Percentiles rank a stretch among this genome's conserved stretches.
phyloP scores from a whole-genome alignment of 2,797 vertebrate genomes.

The Rachycentron canadum region DNA sequence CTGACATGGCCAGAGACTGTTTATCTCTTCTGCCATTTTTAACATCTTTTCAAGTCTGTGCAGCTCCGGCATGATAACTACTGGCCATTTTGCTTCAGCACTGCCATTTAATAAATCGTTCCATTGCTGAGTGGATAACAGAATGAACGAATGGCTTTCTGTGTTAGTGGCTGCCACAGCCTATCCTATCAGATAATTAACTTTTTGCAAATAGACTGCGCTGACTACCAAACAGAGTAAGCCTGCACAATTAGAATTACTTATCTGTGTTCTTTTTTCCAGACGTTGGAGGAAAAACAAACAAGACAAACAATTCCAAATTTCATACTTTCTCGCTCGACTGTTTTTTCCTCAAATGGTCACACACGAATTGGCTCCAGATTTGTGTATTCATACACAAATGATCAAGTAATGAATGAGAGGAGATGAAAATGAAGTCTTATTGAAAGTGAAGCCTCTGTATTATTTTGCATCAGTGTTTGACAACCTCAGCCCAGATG shows the following conservation, averaged over 20 bases:
- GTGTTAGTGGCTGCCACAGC: slow-evolving; percentile 84
- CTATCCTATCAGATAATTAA: slow-evolving; percentile 92
- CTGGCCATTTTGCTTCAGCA: slow-evolving; percentile 80
- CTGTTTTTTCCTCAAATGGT: slow-evolving; percentile 54
- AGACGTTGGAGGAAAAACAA: slow-evolving; percentile 73
- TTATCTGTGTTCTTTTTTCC: slow-evolving; percentile 77
- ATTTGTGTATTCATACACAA: slow-evolving; percentile 63
- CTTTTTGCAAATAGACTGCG: slow-evolving; percentile 87
- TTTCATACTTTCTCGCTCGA: slow-evolving; percentile 71
- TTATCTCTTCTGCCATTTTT: slow-evolving; percentile 75
- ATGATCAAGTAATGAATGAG: slow-evolving; percentile 66
- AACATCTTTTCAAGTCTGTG: slow-evolving; percentile 74
- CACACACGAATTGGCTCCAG: slow-evolving; percentile 48
- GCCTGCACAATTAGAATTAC: slow-evolving; percentile 82
- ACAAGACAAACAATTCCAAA: slow-evolving; percentile 79
- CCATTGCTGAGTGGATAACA: slow-evolving; percentile 87
- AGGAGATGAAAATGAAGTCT: slow-evolving; percentile 62
- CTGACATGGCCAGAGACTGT: slow-evolving; percentile 67
- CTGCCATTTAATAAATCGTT: slow-evolving; percentile 85
- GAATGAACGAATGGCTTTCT: slow-evolving; percentile 84
- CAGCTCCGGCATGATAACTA: slow-evolving; percentile 78
- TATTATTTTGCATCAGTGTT: slow-evolving; percentile 46
- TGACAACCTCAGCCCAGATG: slow-evolving; percentile 65
- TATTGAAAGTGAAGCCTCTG: slow-evolving; percentile 56
- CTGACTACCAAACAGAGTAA: slow-evolving; percentile 79